Percentiles rank a stretch among this genome's conserved stretches.
phyloP scores from a whole-genome alignment of 1,140 invertebrate species.

The Cherax quadricarinatus region DNA sequence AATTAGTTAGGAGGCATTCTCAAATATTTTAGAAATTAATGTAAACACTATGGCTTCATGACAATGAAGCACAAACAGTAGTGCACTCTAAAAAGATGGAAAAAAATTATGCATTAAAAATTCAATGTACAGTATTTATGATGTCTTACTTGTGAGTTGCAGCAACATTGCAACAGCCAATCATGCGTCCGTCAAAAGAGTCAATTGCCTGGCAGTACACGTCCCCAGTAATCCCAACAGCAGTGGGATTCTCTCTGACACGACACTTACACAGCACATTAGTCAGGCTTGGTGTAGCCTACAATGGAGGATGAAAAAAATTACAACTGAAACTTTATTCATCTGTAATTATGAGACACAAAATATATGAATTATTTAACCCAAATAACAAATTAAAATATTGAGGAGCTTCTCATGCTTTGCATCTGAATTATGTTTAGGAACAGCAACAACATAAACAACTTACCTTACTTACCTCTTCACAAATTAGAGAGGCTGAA shows the following conservation, averaged over 20 bases:
- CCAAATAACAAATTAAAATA: no score
- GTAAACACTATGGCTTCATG: no score
- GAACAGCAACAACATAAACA: no score
- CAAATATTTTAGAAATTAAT: no score
- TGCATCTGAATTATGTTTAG: no score
- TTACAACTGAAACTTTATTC: neutral
- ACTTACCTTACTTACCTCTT: neutral
- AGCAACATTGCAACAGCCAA: slow-evolving; percentile 88
- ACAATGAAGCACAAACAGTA: no score
- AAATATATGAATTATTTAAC: no score
- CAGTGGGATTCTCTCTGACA: slow-evolving; percentile 57
- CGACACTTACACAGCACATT: slow-evolving; percentile 72
- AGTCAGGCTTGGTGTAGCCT: slow-evolving; percentile 68
- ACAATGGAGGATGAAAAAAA: neutral
- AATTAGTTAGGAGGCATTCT: no score
- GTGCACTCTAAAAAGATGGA: no score
- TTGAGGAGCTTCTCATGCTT: no score
- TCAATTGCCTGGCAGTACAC: slow-evolving; percentile 85
- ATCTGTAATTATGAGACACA: no score
- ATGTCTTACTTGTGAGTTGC: slow-evolving; percentile 76
- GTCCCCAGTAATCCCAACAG: slow-evolving; percentile 57
- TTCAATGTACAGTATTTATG: neutral
- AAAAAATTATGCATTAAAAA: no score
- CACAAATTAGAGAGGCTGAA: neutral
- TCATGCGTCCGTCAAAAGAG: slow-evolving; percentile 85